Conservation (phyloP, 2,888 invertebrate species). For the Augochlorella aurata region DNA sequence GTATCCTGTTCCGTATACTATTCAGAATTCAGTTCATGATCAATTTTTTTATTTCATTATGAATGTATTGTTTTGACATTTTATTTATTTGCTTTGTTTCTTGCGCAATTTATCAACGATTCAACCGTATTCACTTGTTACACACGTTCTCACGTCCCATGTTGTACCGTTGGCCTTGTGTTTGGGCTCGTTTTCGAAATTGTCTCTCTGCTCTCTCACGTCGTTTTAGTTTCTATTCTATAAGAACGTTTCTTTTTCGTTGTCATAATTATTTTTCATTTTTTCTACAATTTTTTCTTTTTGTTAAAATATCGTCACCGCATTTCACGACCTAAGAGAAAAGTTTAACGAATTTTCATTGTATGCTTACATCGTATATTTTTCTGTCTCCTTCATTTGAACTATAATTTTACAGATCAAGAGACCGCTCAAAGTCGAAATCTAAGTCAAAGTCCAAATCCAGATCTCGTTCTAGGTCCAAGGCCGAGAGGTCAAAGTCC, state of each 20-base stretch:
- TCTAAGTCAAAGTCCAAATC: constrained; percentile 87
- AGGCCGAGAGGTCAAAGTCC: constrained; percentile 84
- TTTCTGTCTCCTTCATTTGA: constrained; percentile 64
- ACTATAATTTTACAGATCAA: constrained; percentile 83
- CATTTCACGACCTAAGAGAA: constrained; percentile 21
- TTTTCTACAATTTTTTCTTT: constrained; percentile 18
- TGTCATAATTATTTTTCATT: constrained; percentile 53
- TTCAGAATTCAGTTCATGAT: constrained; percentile 27
- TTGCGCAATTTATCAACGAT: constrained; percentile 59
- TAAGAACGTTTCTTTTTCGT: constrained; percentile 3
- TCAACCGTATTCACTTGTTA: constrained; percentile 5
- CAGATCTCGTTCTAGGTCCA: constrained; percentile 85
- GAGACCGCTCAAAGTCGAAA: constrained; percentile 86
- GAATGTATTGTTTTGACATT: constrained; percentile 51
- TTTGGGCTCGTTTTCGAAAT: constrained; percentile 69
- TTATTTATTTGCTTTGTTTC: constrained; percentile 65
- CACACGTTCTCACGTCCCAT: constrained; percentile 29
- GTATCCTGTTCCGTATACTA: constrained; percentile 76
- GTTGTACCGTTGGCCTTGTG: constrained; percentile 68
- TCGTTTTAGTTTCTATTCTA: constrained; percentile 32
- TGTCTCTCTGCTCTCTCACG: constrained; percentile 59
- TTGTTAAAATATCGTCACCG: constrained; percentile 3
- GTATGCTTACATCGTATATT: constrained; percentile 49
- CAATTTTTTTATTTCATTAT: constrained; percentile 32
- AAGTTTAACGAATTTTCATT: constrained; percentile 40